Percentiles rank a stretch among this genome's conserved stretches.
phyloP scores from a whole-genome alignment of 2,113 vertebrate genomes.

The Atrichornis clamosus region DNA sequence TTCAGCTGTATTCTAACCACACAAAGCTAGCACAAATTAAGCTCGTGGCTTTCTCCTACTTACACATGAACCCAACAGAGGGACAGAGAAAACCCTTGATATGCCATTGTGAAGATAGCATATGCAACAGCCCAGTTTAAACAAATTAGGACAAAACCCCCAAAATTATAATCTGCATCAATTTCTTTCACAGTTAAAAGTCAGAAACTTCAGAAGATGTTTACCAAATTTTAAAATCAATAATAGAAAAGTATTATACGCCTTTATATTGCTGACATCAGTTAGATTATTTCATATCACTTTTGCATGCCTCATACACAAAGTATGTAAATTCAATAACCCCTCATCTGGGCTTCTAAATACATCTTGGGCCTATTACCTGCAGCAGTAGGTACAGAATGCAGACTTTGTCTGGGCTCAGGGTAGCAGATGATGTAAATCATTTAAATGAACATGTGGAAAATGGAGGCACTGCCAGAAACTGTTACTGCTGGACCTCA shows the following conservation, averaged over 20 bases:
- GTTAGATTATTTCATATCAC: neutral
- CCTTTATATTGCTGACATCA: neutral
- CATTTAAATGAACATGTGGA: conserved; percentile 18
- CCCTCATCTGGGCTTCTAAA: neutral
- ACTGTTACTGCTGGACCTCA: neutral
- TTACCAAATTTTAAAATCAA: neutral
- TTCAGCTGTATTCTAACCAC: neutral
- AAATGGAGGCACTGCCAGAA: conserved; percentile 2
- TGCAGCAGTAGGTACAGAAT: neutral
- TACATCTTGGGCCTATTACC: neutral
- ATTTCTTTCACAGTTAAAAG: neutral
- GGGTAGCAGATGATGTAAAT: neutral
- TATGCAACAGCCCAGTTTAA: neutral
- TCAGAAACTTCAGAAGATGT: neutral
- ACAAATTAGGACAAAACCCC: neutral
- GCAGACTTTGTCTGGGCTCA: neutral
- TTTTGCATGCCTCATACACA: neutral
- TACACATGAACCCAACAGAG: neutral
- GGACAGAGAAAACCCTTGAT: neutral
- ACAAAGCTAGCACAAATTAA: neutral
- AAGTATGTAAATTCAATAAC: neutral
- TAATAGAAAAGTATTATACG: neutral
- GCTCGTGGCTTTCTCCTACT: neutral
- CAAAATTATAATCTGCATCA: neutral
- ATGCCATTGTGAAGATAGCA: neutral